Base-by-base conservation (phyloP, 2,113 vertebrate species). In the Aramus guarauna region DNA sequence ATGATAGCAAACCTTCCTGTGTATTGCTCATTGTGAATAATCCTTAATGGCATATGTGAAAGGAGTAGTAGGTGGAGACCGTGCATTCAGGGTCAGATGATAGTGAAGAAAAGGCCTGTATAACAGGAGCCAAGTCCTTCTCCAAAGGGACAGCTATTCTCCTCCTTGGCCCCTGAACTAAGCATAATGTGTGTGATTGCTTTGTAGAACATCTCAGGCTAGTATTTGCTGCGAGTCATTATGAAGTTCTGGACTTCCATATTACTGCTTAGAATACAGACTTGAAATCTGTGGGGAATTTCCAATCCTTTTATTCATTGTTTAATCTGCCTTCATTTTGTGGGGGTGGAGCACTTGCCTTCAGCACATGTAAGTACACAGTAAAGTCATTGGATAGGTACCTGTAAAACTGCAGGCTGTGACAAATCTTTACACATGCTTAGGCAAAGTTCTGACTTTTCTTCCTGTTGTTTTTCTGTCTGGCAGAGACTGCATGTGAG, bases 371-470 rank as follows among this genome's bases (percentile, higher is more conserved):
- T 52, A 59, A 73, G 62, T 60, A n/a, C 75, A 52, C 41, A 15
- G 80, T 56, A 29, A 92, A 92, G 85, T 80, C 92, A 68, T 18
- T 67, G 83, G 34, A 24, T 27, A 24, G 77, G 90, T 77, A 77
- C 90, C 74, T 58, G 81, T 36, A 41, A 66, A 77, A 50, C 5
- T 29, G 52, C 95, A 97, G 96, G 94, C 96, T 93, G 92, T 73
- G 96, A 95, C 96, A 91, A 71, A 94, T 59, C 91, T 90, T 45
- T 21, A 2, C 88, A 73, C 95, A 39, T 67, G 95, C 92, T 93
- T 77, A 83, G 94, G 64, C 95, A 77, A 34, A 88, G 92, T 32
- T 55, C 95, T 86, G 71, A 47, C 72, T 85, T 76, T 21, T 77
- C 63, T 93, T 71, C 78, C 78, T 85, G 50, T 56, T 39, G 15